Percentiles rank a stretch among this genome's conserved stretches.
Conservation (phyloP, 2,113 vertebrate species). For the Plecotus auritus region DNA sequence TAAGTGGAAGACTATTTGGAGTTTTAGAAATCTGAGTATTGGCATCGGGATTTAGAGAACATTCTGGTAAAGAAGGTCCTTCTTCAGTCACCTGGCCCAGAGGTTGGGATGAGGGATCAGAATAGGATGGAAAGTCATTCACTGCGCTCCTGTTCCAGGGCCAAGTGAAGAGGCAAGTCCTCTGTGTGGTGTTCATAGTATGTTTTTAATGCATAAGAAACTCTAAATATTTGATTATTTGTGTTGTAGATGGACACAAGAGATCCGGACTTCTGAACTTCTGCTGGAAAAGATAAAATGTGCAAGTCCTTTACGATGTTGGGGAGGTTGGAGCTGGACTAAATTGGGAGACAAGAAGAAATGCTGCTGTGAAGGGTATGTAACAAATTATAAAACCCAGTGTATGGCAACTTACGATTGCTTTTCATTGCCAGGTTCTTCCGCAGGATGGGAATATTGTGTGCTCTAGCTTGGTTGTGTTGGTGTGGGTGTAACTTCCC, state of each 20-base stretch:
- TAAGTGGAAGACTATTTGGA: not conserved
- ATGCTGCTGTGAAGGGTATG: conserved; percentile 39
- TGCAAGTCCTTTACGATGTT: not conserved
- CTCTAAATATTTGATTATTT: not conserved
- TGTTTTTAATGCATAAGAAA: not conserved
- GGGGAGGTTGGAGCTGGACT: not conserved
- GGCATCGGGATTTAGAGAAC: not conserved
- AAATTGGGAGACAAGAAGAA: not conserved
- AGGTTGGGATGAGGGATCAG: not conserved
- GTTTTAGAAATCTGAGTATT: not conserved
- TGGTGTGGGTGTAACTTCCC: not conserved
- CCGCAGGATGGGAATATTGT: rapidly evolving
- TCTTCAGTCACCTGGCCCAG: not conserved
- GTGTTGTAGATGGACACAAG: conserved; percentile 48
- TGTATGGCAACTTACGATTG: rapidly evolving
- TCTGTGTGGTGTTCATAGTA: not conserved
- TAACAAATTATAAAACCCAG: not conserved
- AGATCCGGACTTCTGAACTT: not conserved
- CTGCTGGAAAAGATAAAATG: not conserved
- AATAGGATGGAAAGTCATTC: not conserved
- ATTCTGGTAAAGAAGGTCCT: not conserved
- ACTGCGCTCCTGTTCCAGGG: not conserved
- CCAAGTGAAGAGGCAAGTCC: not conserved
- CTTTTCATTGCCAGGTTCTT: not conserved
- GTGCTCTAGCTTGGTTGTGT: not conserved